Conservation (phyloP, 2,797 vertebrate species). For the Simalia tracyae region DNA sequence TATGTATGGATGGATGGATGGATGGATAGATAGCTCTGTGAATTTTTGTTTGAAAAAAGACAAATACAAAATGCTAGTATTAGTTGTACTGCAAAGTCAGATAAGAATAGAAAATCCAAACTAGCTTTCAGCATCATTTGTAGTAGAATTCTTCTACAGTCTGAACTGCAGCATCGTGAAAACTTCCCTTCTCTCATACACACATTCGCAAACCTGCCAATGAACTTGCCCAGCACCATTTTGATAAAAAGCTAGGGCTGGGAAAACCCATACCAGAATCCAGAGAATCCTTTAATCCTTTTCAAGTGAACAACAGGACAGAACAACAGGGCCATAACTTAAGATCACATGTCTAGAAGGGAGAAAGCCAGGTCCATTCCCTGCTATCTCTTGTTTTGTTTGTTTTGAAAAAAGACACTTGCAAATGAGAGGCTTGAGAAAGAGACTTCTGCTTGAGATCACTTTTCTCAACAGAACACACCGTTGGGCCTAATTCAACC, state of each 20-base stretch:
- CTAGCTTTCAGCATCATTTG: not conserved
- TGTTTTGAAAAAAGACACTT: not conserved
- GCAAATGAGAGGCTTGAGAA: not conserved
- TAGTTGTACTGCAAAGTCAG: not conserved
- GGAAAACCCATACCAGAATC: not conserved
- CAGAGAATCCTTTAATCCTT: not conserved
- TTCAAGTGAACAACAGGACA: not conserved
- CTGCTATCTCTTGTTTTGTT: too few relatives aligned
- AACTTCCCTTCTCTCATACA: not conserved
- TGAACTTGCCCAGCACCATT: not conserved
- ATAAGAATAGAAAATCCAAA: not conserved
- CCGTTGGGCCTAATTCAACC: not conserved
- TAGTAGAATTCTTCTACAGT: not conserved
- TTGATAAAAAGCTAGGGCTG: not conserved
- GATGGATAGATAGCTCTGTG: not conserved
- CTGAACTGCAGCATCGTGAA: not conserved
- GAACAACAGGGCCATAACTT: not conserved
- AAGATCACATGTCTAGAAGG: not conserved
- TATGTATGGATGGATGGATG: too few relatives aligned
- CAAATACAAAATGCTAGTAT: too few relatives aligned
- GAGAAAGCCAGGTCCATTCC: not conserved
- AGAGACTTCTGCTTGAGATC: not conserved
- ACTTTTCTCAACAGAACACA: not conserved
- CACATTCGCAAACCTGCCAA: not conserved
- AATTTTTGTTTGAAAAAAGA: not conserved